phyloP scores from a whole-genome alignment of 37 sponge, comb jelly and placozoan genomes.

The Aplysina aerophoba region DNA sequence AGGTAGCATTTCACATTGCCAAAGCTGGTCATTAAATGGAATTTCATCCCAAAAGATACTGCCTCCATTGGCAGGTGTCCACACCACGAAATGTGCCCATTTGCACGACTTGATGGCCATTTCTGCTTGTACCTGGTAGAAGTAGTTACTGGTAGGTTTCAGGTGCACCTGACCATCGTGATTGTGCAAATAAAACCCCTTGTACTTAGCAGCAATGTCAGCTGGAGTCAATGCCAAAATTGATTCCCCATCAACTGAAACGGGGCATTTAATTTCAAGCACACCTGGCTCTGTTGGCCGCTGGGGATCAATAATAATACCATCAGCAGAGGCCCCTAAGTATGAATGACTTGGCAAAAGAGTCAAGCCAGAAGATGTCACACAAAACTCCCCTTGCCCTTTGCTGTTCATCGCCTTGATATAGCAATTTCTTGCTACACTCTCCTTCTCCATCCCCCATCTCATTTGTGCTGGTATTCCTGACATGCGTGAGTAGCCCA shows the following conservation, averaged over 20 bases:
- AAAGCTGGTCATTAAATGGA: background rate
- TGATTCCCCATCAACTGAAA: background rate
- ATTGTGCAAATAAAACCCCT: background rate
- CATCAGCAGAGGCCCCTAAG: conserved; percentile 4
- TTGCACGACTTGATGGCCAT: conserved; percentile 2
- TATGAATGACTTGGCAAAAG: conserved; percentile 13
- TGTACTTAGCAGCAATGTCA: background rate
- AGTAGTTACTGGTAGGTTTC: background rate
- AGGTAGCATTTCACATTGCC: background rate
- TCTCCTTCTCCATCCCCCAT: conserved; percentile 9
- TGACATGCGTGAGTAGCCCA: conserved; percentile 1
- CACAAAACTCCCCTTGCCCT: background rate
- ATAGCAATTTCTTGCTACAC: background rate
- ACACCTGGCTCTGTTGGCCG: background rate
- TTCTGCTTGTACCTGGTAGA: conserved; percentile 14
- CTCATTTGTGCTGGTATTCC: background rate
- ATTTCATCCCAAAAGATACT: background rate
- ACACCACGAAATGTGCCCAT: conserved; percentile 6
- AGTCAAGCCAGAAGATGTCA: background rate
- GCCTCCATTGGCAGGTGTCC: background rate
- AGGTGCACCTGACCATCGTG: background rate
- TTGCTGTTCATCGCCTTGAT: background rate
- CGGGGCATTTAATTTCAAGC: conserved; percentile 30
- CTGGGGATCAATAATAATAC: background rate
- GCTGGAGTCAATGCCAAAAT: background rate